phyloP scores from a whole-genome alignment of 1,140 invertebrate genomes.

The Ruditapes philippinarum region DNA sequence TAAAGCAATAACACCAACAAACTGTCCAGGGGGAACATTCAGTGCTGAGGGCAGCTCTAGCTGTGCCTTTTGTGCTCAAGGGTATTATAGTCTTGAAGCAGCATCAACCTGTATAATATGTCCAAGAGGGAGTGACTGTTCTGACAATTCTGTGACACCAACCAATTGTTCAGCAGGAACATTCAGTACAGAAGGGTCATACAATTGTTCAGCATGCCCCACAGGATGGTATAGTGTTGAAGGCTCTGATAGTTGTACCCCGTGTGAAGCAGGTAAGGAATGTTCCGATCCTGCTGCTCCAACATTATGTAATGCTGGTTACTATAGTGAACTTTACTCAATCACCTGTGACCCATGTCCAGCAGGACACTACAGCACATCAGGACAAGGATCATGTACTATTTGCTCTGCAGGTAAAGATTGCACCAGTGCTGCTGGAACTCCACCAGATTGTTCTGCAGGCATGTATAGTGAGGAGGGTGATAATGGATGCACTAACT shows the following conservation, averaged over 20 bases:
- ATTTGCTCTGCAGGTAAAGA: constrained; percentile 73
- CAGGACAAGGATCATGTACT: constrained; percentile 24
- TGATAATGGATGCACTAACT: constrained; percentile 68
- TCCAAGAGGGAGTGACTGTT: constrained; percentile 71
- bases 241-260: constrained; percentile 53
- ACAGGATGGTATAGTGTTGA: not conserved
- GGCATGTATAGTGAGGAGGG: constrained; percentile 71
- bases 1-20: constrained; percentile 13
- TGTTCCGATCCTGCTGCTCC: constrained; percentile 19
- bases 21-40: constrained; percentile 70
- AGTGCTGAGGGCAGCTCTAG: constrained; percentile 51
- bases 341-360: constrained; percentile 60
- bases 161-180: constrained; percentile 66
- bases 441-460: constrained; percentile 57
- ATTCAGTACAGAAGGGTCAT: constrained; percentile 68
- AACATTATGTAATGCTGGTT: constrained; percentile 65
- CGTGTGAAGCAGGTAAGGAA: constrained; percentile 67
- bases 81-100: constrained; percentile 66
- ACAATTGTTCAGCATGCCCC: constrained; percentile 36
- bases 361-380: constrained; percentile 62
- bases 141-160: constrained; percentile 57
- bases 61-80: constrained; percentile 71
- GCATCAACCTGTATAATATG: constrained; percentile 69
- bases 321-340: constrained; percentile 49
- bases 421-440: constrained; percentile 38